Base-by-base conservation (phyloP, 2,797 vertebrate species). In the Spatula versicolor region DNA sequence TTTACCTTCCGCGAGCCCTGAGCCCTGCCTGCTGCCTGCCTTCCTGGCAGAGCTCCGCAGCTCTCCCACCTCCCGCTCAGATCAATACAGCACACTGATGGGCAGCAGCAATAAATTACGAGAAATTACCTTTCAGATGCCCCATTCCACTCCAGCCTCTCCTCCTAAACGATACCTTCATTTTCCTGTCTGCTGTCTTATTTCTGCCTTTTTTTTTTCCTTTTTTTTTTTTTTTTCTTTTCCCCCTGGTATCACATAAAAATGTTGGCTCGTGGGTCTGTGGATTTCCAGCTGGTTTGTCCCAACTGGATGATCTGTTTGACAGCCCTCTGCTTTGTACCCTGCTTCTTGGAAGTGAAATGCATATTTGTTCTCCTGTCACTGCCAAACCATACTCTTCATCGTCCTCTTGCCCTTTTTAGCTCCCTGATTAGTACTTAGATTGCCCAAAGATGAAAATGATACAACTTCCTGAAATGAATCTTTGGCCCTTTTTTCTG, bases 181-280 rank as follows among this genome's bases (percentile, higher is more conserved):
- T 78, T 72, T 21, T 55, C 13, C 8, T 33, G 1, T 0, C 22
- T 79, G 37, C 54, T 0, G 0, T 25, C 25, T n/a, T 8, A 28
- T 23, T 31, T 63, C 52, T 14, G 59, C 18, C 0, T 13, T 35
- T 35, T 23, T 62, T 35, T 76, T 35, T 21, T 25, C 12, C 62
- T 35, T 9, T 8, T 41, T 31, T 55, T 54, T 39, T 37, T 37
- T 54, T 35, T 71, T 28, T 71, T 35, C 2, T 1, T 15, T 74
- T 19, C 25, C 46, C 9, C 13, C 26, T 10, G 28, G 9, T 23
- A 50, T 35, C 3, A 0, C 35, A 20, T 26, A 3, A 76, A 66
- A 28, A 28, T 10, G 39, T 11, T 14, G 86, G 64, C 31, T 92
- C 25, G 33, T 58, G 77, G 54, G 22, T 26, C 54, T 19, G 18